These are phyloP conservation scores for Hirtodrosophila trivittata DNA, from an alignment of 2,888 invertebrate genomes.

Conservation along the genomic window DNA sequence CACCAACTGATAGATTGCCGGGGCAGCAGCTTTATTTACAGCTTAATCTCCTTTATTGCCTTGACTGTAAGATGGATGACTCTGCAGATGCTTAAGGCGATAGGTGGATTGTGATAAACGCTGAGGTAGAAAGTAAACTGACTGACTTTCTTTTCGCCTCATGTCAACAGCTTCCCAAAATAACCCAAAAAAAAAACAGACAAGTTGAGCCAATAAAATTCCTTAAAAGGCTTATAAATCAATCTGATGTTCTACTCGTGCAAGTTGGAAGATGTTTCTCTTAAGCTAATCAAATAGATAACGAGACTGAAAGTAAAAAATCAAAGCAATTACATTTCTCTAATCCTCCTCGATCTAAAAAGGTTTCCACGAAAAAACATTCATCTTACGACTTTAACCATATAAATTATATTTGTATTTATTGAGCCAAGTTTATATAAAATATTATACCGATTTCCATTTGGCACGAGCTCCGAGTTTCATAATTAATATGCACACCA, in stretches of 20 bases:
- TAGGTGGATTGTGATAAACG: slow-evolving; percentile 57
- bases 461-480: slow-evolving; percentile 70
- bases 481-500: slow-evolving; percentile 65
- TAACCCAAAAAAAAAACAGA: neutral
- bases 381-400: too few relatives aligned
- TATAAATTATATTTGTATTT: neutral
- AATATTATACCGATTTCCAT: slow-evolving; percentile 64
- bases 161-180: slow-evolving; percentile 38
- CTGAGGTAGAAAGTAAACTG: slow-evolving; percentile 62
- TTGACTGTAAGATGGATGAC: slow-evolving; percentile 68
- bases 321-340: neutral
- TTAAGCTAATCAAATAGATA: neutral
- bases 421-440: slow-evolving; percentile 57
- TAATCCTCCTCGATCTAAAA: too few relatives aligned
- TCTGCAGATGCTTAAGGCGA: slow-evolving; percentile 57
- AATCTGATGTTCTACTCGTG: slow-evolving; percentile 4
- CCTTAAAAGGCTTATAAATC: slow-evolving; percentile 34
- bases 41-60: slow-evolving; percentile 70
- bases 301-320: neutral
- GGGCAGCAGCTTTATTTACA: slow-evolving; percentile 70
- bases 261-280: neutral
- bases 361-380: too few relatives aligned
- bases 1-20: slow-evolving; percentile 60
- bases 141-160: slow-evolving; percentile 65
- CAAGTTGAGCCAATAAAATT: slow-evolving; percentile 27